Evolutionary conservation across 2,888 invertebrate genomes (phyloP), one percentile per base, ranked within the genome.

Genomic region (Acronicta leporina): DNA sequence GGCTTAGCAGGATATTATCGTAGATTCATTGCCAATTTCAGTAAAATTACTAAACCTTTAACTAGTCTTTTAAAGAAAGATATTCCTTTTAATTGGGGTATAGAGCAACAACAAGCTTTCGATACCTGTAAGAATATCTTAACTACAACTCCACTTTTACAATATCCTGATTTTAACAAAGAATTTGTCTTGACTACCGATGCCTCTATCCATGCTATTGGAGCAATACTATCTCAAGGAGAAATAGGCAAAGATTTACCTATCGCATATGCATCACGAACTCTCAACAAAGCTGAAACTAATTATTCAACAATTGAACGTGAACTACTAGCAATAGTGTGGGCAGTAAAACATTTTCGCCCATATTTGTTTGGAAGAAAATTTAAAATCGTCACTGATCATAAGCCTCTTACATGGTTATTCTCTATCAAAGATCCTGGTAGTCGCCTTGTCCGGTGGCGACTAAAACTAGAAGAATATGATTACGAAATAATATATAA

Each of bases 321-420:
- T 46, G 87, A 88, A 68, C 58, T 86, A 1, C 58, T 82, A 8
- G 82, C 83, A 0, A 83, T 87, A 11, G 77, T 47, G 5, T 55
- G 27, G 43, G 52, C 52, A 8, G 52, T 52, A 9, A 52, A 43
- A 43, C 43, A 43, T 10, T 43, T 43, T 43, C 35, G 47, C 2
- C 47, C 47, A 10, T 48, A 48, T 13, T n/a, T 48, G 11, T 48
- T 48, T 13, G 47, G 35, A 2, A 7, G 47, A 10, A 48, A 48
- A 38, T 48, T 48, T 11, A 30, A 30, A 30, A 30, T 30, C 30
- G 30, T 30, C 30, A 30, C 30, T 30, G 30, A 88, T 62, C 86
- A 88, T 59, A 77, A 75, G 57, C 82, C 85, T 11, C 45, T 87
- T 6, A 63, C 62, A 6, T 62, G 58, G 30, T 30, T 30, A 30